These are phyloP conservation scores for Eustalomyia histrio DNA, from an alignment of 2,888 invertebrate species.

Conservation along the genomic window DNA sequence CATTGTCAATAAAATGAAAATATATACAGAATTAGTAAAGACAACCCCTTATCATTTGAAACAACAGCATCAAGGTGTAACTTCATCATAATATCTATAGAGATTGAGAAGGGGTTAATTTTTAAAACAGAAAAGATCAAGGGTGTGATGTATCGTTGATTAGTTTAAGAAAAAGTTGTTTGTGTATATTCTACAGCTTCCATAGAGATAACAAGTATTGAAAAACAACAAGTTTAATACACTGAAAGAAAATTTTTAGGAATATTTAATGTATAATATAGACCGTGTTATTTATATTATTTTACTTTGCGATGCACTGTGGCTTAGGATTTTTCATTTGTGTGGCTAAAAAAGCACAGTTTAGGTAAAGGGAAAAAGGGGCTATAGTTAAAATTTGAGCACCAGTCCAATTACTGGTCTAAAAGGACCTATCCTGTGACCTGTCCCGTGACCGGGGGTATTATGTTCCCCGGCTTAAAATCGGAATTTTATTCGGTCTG, in stretches of 20 bases:
- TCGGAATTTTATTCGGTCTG: no score
- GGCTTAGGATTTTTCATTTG: no score
- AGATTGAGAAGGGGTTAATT: conserved; percentile 62
- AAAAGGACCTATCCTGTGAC: no score
- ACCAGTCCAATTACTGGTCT: no score
- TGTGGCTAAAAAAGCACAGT: no score
- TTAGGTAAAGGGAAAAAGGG: no score
- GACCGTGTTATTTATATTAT: no score
- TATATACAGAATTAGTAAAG: conserved; percentile 41
- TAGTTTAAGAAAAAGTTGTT: conserved; percentile 61
- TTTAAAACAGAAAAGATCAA: conserved; percentile 53
- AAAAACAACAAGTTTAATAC: conserved; percentile 47
- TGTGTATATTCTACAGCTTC: conserved; percentile 4
- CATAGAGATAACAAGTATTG: conserved; percentile 28
- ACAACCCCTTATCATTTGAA: conserved; percentile 37
- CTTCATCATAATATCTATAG: background rate
- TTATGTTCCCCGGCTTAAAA: no score
- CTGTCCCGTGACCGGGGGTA: no score
- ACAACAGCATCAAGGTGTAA: conserved; percentile 35
- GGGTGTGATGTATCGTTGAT: conserved; percentile 68
- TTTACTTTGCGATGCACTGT: no score
- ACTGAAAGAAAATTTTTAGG: background rate
- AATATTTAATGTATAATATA: no score
- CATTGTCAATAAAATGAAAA: conserved; percentile 45
- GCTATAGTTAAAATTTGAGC: no score